These are phyloP conservation scores for Trichoplusia ni DNA, from an alignment of 1,140 invertebrate species.

Conservation along the genomic window DNA sequence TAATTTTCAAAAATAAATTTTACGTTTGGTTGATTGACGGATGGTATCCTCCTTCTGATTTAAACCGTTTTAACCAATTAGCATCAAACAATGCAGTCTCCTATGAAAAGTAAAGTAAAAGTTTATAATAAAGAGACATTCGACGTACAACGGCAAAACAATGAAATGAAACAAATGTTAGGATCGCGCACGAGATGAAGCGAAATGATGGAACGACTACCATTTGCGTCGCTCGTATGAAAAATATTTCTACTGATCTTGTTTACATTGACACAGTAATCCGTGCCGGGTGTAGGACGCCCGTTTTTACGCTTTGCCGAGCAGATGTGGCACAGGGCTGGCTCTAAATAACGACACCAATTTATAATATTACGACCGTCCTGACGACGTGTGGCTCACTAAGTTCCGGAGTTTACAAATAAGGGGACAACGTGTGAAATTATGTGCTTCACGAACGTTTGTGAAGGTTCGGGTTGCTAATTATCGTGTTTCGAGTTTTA, in stretches of 20 bases:
- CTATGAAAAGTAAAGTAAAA: not conserved
- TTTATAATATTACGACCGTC: slow-evolving; percentile 28
- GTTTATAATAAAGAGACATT: not conserved
- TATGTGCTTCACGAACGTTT: not conserved
- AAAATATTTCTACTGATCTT: slow-evolving; percentile 67
- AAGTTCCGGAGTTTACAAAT: slow-evolving; percentile 30
- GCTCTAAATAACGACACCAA: slow-evolving; percentile 28
- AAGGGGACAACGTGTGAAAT: slow-evolving; percentile 10
- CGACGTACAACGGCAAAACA: slow-evolving; percentile 49
- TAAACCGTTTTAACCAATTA: too few relatives aligned
- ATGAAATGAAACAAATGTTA: slow-evolving; percentile 66
- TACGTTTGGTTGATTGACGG: too few relatives aligned
- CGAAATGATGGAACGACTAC: slow-evolving; percentile 62
- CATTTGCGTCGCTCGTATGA: slow-evolving; percentile 61
- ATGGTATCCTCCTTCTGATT: too few relatives aligned
- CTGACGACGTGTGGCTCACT: slow-evolving; percentile 26
- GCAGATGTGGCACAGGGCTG: slow-evolving; percentile 44
- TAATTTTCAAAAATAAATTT: too few relatives aligned
- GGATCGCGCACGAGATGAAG: slow-evolving; percentile 45
- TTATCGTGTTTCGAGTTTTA: not conserved
- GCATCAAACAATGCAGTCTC: not conserved
- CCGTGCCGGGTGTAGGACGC: slow-evolving; percentile 35
- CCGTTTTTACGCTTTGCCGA: slow-evolving; percentile 49
- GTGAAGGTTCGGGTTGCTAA: not conserved
- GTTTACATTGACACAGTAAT: slow-evolving; percentile 70